Evolutionary conservation across 2,888 invertebrate genomes (phyloP), one percentile per base, ranked within the genome.

Genomic region (Erebia palarica): DNA sequence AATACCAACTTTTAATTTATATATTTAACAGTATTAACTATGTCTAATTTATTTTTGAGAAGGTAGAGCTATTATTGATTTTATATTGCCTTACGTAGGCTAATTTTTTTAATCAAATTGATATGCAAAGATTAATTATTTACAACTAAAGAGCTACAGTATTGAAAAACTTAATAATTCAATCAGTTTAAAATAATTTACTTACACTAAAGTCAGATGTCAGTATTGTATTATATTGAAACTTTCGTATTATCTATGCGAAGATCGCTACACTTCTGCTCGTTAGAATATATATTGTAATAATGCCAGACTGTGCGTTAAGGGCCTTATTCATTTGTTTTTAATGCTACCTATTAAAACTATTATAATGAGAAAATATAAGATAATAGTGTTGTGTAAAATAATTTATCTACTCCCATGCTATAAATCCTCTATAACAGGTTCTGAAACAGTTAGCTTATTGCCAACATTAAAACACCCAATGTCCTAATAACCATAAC

Each of bases 191-290:
- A 13, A 42, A 51, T 4, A 18, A 57, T 42, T 65, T 64, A 64
- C 64, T 36, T 36, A 36, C 64, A 14, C 9, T 3, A 36, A 36
- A 60, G 47, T 7, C 10, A 18, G 10, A 44, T 1, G 4, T 44
- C 18, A 7, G 49, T 18, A 10, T 10, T 36, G 11, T 9, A 36
- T 0, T 64, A 8, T 27, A 49, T n/a, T 66, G 10, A 49, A 42
- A 21, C 13, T 68, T 47, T 27, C 59, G 69, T 70, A 47, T 63
- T 70, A 59, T 49, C 59, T 11, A 58, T 63, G 47, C 59, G 27
- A 14, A 59, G 55, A 71, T 64, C 55, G 53, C 42, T 44, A 16
- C 5, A 18, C 44, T 69, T 73, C 66, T 74, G 73, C n/a, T 51
- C 14, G 55, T 42, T 27, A 58, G 47, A 68, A 70, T 49, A 65